Evolutionary conservation across 2,888 invertebrate genomes (phyloP).

Genomic region (Diogma glabrata): DNA sequence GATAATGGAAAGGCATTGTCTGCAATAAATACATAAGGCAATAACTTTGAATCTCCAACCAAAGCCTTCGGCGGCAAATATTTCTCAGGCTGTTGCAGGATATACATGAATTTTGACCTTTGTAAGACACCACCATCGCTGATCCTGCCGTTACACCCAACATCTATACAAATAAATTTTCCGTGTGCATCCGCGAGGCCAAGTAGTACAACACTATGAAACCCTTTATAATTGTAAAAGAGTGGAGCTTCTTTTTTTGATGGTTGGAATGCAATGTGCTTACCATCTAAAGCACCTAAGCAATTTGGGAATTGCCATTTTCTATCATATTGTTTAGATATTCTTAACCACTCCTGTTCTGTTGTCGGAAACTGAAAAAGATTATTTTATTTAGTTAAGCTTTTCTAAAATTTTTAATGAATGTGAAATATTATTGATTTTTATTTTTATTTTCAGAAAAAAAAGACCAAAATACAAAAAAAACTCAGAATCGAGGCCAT

Average conservation of each 20-base stretch:
- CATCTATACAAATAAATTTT: slow-evolving; percentile 17
- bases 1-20: not conserved
- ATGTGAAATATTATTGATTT: not conserved
- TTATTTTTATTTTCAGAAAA: not conserved
- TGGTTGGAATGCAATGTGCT: not conserved
- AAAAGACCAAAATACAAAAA: not conserved
- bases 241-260: not conserved
- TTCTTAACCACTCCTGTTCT: not conserved
- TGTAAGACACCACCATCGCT: slow-evolving; percentile 12
- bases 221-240: not conserved
- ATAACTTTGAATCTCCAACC: slow-evolving; percentile 15
- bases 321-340: not conserved
- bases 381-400: not conserved
- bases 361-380: not conserved
- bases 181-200: not conserved
- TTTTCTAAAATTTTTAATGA: not conserved
- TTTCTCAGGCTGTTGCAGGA: slow-evolving; percentile 7
- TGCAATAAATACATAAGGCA: slow-evolving; percentile 18
- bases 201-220: slow-evolving; percentile 3
- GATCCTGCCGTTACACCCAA: slow-evolving; percentile 15
- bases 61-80: slow-evolving; percentile 13
- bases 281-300: not conserved
- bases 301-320: not conserved
- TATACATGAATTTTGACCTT: slow-evolving; percentile 10
- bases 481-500: not conserved